Conservation (phyloP, 2,113 vertebrate genomes). For the Leptosomus discolor region DNA sequence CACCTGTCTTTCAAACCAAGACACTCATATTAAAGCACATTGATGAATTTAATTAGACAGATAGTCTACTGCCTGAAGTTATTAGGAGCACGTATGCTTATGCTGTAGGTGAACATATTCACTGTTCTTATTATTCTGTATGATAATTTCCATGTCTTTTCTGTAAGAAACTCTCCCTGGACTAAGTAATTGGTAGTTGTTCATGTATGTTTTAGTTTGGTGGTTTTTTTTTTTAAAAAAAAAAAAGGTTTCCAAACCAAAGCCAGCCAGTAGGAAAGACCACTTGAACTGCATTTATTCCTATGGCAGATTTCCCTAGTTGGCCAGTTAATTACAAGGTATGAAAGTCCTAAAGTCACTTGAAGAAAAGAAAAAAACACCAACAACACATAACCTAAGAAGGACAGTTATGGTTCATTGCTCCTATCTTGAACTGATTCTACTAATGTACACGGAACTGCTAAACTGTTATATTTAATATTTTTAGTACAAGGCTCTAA, state of each 20-base stretch:
- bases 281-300: constrained; percentile 80
- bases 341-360: constrained; percentile 66
- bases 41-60: constrained; percentile 63
- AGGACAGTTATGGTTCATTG: constrained; percentile 57
- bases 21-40: constrained; percentile 10
- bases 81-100: constrained; percentile 20
- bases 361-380: background rate
- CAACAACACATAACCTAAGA: background rate
- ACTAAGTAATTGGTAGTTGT: constrained; percentile 72
- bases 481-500: background rate
- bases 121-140: constrained; percentile 73
- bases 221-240: too few species aligned
- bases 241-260: constrained; percentile 77
- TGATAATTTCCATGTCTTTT: constrained; percentile 62
- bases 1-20: too few species aligned
- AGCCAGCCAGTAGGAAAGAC: constrained; percentile 71
- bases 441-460: background rate
- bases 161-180: constrained; percentile 59
- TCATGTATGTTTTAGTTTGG: constrained; percentile 85
- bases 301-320: constrained; percentile 86
- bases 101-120: constrained; percentile 55
- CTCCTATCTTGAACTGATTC: constrained; percentile 18
- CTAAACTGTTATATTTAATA: constrained; percentile 1
- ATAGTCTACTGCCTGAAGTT: constrained; percentile 44
- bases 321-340: constrained; percentile 88